Base-by-base conservation (phyloP, 2,113 vertebrate species). In the Drymodes brunneopygia region DNA sequence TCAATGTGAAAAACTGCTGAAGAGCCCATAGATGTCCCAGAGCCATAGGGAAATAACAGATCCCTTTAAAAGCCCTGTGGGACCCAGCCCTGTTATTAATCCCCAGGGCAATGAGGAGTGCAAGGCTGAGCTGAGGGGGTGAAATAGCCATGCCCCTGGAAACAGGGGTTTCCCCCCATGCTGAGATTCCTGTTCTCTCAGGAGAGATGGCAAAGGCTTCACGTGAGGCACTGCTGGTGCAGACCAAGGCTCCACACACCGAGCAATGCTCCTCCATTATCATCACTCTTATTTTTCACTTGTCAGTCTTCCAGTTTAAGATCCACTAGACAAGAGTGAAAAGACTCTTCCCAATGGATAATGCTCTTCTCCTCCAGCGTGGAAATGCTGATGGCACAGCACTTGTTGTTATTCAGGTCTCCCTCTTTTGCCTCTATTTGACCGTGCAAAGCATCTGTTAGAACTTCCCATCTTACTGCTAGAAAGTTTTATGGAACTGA, bases 351-450 rank as follows among this genome's bases (percentile, higher is more conserved):
- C 90, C 60, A 7, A 3, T 10, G 56, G 83, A 91, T 66, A 91
- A 92, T 58, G 48, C 27, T 36, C 60, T 73, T 86, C 67, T 90
- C 71, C 50, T 54, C 19, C 80, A 61, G 80, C 2, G 1, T 77
- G 83, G 93, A 88, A 94, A 88, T 70, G 80, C 14, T 42, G 72
- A 47, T 79, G 84, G 77, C 78, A 93, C 33, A 44, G 78, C 35
- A 33, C 35, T 86, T 1, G 2, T 67, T 13, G 11, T 36, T 78
- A 86, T 36, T 79, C 78, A 48, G 29, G 22, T 56, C 48, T 79
- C 70, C 35, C 65, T 23, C 27, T 92, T 67, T 20, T 40, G 31
- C 44, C 13, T 79, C 64, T 58, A 1, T 35, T 19, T 66, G 73
- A 12, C 47, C 50, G 27, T 28, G 70, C 57, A 53, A 60, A 85